These are phyloP conservation scores for Eupeodes corollae DNA, from an alignment of 1,140 invertebrate genomes.

Conservation along the genomic window DNA sequence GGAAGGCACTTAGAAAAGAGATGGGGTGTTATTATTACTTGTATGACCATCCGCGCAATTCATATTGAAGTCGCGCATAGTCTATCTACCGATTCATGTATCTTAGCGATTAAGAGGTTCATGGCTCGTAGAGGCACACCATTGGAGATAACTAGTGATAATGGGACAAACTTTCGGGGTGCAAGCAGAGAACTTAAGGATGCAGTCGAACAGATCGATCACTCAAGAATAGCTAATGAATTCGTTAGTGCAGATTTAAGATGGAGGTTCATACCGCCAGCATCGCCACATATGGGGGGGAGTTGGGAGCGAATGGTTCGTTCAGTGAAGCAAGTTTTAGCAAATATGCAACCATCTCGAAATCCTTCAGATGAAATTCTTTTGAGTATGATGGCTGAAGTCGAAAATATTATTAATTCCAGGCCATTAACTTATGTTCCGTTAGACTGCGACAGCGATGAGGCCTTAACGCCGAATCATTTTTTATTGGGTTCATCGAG, in stretches of 20 bases:
- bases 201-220: background rate
- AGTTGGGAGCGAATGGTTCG: too few species aligned
- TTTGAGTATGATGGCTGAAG: background rate
- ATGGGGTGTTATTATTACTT: slow-evolving; percentile 12
- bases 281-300: too few species aligned
- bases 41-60: slow-evolving; percentile 7
- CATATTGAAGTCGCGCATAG: slow-evolving; percentile 10
- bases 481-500: too few species aligned
- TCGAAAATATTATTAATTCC: background rate
- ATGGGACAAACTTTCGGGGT: slow-evolving; percentile 33
- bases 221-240: background rate
- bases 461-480: background rate
- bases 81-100: slow-evolving; percentile 3
- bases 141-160: too few species aligned
- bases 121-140: slow-evolving; percentile 9
- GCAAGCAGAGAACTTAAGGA: background rate
- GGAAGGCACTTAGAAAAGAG: slow-evolving; percentile 9
- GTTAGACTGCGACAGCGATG: background rate
- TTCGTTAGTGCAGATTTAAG: too few species aligned
- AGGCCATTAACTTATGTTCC: background rate
- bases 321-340: slow-evolving; percentile 12
- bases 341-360: background rate
- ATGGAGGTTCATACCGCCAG: too few species aligned
- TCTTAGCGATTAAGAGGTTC: background rate
- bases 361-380: background rate